Base-by-base conservation (phyloP, 2,888 invertebrate genomes). In the Pharmacophagus antenor region DNA sequence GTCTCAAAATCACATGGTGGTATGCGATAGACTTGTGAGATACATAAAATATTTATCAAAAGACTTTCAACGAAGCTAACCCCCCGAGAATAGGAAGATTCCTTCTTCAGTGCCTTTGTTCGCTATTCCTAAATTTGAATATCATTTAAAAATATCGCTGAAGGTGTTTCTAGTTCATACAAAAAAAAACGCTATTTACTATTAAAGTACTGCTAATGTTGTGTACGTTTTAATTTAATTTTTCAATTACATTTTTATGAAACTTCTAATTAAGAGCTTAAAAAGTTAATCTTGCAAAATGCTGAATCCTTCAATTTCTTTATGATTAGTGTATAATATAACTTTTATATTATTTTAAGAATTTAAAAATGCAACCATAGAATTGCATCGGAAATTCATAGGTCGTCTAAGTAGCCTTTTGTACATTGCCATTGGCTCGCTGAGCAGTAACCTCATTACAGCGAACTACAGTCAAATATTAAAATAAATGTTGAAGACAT, bases 11-110 rank as follows among this genome's bases (percentile, higher is more conserved):
- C 74, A 76, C 79, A 72, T 73, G 71, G 72, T 71, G 78, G 75
- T 78, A 77, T 77, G 76, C 80, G 79, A 79, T 71, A 73, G 74
- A 82, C 79, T 81, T 79, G 79, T 77, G 75, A 77, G 76, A 70
- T 79, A 77, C 81, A 86, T 89, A 84, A 86, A 88, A 88, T 88
- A 89, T 90, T 88, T 88, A 90, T 88, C 88, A 88, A 89, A 90
- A 82, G 85, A 82, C 74, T 85, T 78, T 77, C 80, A 82, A 70
- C 77, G 75, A 78, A 76, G 80, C 72, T 70, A 68, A 67, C 64
- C 70, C 79, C 82, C 76, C 80, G 59, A 60, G 82, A 76, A 83
- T 75, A 70, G 67, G 51, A n/a, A n/a, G 41, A n/a, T 49, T 62
- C 60, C 64, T 68, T 52, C 64, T 63, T 51, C 63, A 63, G 58